Evolutionary conservation across 2,888 invertebrate genomes (phyloP).

Genomic region (Andrena bicolor): DNA sequence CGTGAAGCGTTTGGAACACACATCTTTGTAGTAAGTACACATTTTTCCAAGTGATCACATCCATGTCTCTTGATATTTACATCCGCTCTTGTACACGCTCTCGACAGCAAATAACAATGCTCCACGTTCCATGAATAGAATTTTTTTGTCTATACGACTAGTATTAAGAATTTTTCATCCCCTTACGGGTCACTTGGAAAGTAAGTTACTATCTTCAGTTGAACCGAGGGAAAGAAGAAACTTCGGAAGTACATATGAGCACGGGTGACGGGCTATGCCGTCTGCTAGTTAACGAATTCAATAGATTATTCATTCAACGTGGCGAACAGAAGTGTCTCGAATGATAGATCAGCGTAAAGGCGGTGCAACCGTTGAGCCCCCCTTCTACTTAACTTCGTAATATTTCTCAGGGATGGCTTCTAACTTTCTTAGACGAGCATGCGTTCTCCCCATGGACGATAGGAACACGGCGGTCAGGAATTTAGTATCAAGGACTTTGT

Average conservation of each 20-base stretch:
- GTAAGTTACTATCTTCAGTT: background rate
- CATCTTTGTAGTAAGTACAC: too few relatives aligned
- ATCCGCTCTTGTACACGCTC: too few relatives aligned
- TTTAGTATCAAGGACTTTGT: background rate
- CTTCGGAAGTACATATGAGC: background rate
- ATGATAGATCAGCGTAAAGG: background rate
- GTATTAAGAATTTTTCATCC: background rate
- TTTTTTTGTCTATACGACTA: too few relatives aligned
- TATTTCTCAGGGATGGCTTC: background rate
- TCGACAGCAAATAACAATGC: too few relatives aligned
- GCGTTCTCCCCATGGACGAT: background rate
- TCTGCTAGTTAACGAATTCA: background rate
- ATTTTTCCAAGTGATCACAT: too few relatives aligned
- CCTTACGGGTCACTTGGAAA: background rate
- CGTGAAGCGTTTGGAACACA: too few relatives aligned
- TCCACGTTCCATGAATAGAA: too few relatives aligned
- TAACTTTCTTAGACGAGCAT: background rate
- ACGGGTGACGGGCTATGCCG: too few relatives aligned
- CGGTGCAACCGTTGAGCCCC: background rate
- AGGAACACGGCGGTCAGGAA: background rate
- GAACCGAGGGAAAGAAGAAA: background rate
- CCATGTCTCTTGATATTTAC: too few relatives aligned
- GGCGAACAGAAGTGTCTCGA: background rate
- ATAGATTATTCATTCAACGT: background rate
- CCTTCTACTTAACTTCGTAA: too few relatives aligned